These are phyloP conservation scores for Scotopteryx bipunctaria DNA, from an alignment of 2,888 invertebrate species.

Conservation along the genomic window DNA sequence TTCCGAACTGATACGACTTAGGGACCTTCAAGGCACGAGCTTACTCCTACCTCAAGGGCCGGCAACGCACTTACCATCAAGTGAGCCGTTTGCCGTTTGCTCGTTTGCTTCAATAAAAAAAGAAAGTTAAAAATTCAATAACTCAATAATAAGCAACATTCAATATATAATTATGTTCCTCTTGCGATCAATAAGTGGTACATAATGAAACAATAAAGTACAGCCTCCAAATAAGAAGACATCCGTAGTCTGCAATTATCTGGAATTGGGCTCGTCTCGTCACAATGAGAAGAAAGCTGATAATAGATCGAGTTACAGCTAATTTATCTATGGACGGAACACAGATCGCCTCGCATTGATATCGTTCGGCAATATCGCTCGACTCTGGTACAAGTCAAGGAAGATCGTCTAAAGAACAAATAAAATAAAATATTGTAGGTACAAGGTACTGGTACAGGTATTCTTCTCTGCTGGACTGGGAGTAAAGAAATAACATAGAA, in stretches of 20 bases:
- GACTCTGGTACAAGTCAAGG: slow-evolving; percentile 4
- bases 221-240: not conserved
- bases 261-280: slow-evolving; percentile 19
- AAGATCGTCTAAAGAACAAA: not conserved
- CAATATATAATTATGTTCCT: not conserved
- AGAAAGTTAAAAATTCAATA: too few relatives aligned
- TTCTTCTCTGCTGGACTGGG: too few relatives aligned
- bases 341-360: too few relatives aligned
- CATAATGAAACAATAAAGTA: not conserved
- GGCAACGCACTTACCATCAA: too few relatives aligned
- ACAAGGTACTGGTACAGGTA: too few relatives aligned
- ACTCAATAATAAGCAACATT: not conserved
- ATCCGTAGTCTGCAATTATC: slow-evolving; percentile 20
- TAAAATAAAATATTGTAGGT: too few relatives aligned
- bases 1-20: too few relatives aligned
- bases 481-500: too few relatives aligned
- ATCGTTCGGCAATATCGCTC: slow-evolving; percentile 19
- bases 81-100: too few relatives aligned
- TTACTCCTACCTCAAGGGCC: too few relatives aligned
- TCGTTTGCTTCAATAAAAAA: too few relatives aligned
- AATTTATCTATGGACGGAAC: slow-evolving; percentile 8
- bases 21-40: too few relatives aligned
- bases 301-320: slow-evolving; percentile 21
- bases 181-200: not conserved
- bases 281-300: slow-evolving; percentile 31